Evolutionary conservation across 1,140 invertebrate species (phyloP).

Genomic region (Muscidifurax raptorellus): DNA sequence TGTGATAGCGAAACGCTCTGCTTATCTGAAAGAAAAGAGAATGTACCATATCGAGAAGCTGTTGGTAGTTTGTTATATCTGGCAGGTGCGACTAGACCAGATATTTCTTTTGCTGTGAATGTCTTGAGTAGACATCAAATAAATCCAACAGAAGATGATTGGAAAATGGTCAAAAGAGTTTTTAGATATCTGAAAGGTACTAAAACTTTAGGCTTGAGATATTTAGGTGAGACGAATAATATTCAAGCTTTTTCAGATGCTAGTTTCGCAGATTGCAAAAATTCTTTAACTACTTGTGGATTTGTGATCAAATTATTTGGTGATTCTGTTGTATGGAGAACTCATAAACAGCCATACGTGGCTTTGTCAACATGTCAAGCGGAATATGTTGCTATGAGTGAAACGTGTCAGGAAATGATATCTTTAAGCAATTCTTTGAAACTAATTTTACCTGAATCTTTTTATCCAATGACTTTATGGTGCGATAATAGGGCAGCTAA

Average conservation of each 20-base stretch:
- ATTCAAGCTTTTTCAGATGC: constrained; percentile 37
- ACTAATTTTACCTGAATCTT: constrained; percentile 24
- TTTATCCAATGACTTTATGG: constrained; percentile 19
- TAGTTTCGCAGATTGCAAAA: constrained; percentile 43
- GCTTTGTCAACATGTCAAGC: constrained; percentile 47
- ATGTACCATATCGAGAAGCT: constrained; percentile 60
- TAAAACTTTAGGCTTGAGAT: constrained; percentile 18
- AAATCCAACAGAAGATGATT: constrained; percentile 29
- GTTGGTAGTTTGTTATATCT: constrained; percentile 72
- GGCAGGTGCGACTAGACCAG: constrained; percentile 68
- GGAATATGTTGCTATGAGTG: constrained; percentile 51
- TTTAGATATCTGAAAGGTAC: constrained; percentile 26
- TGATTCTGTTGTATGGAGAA: constrained; percentile 28
- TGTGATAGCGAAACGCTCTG: neutral
- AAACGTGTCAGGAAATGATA: constrained; percentile 46
- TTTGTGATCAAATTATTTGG: constrained; percentile 31
- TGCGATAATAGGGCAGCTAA: constrained; percentile 45
- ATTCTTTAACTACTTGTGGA: constrained; percentile 29
- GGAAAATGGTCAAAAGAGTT: no score
- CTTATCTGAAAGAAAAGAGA: neutral
- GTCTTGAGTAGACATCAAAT: constrained; percentile 51
- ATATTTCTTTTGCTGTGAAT: constrained; percentile 68
- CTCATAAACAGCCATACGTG: constrained; percentile 34
- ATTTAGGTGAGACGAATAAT: neutral
- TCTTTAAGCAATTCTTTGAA: constrained; percentile 32